Evolutionary conservation across 2,888 invertebrate genomes (phyloP).

Genomic region (Cryptophagus acutangulus): DNA sequence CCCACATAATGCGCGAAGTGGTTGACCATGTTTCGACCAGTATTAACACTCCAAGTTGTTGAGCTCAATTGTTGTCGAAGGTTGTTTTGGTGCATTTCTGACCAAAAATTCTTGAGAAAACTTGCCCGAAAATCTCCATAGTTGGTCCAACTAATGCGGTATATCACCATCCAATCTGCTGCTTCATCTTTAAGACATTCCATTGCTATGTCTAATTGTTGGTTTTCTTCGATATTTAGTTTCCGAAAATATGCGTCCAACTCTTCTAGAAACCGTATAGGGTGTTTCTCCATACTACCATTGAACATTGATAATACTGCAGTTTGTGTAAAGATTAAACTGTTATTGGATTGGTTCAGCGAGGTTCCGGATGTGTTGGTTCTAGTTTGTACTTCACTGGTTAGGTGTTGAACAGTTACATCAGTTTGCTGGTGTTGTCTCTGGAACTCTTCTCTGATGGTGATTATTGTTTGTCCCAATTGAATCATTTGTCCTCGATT

Average conservation of each 20-base stretch:
- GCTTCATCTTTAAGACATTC: constrained; percentile 1
- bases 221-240: not conserved
- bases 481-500: too few relatives aligned
- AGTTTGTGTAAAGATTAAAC: not conserved
- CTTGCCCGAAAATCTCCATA: constrained; percentile 6
- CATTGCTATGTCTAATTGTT: not conserved
- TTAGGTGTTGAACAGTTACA: too few relatives aligned
- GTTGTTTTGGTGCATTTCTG: constrained; percentile 10
- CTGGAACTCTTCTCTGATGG: too few relatives aligned
- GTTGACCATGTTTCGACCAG: constrained; percentile 6
- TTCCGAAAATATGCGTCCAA: not conserved
- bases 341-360: too few relatives aligned
- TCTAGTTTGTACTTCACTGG: too few relatives aligned
- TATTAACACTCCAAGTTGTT: not conserved
- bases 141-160: not conserved
- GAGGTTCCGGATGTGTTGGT: too few relatives aligned
- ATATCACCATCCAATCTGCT: constrained; percentile 4
- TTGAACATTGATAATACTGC: not conserved
- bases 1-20: constrained; percentile 11
- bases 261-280: constrained; percentile 1
- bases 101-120: constrained; percentile 10
- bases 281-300: constrained; percentile 1
- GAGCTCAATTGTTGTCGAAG: constrained; percentile 7
- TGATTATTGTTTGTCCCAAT: too few relatives aligned
- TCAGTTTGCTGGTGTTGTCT: too few relatives aligned